phyloP scores from a whole-genome alignment of 2,888 invertebrate species.

The Subacronicta megacephala region DNA sequence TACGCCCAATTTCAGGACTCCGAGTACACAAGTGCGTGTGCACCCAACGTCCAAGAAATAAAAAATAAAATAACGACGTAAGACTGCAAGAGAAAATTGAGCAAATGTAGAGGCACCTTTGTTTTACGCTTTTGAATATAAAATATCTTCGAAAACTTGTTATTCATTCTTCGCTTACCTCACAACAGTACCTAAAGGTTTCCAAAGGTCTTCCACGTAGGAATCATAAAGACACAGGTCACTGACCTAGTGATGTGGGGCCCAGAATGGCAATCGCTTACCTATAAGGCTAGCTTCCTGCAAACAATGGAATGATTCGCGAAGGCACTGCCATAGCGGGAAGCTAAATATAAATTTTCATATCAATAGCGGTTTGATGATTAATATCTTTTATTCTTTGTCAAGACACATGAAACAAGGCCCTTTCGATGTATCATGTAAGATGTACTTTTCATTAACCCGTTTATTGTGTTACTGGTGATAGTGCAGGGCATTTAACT shows the following conservation, averaged over 20 bases:
- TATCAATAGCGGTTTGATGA: constrained; percentile 25
- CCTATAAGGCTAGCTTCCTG: constrained; percentile 78
- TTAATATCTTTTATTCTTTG: constrained; percentile 17
- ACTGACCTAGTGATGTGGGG: constrained; percentile 44
- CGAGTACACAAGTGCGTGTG: too few species aligned
- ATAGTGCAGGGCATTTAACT: too few species aligned
- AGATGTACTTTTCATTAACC: too few species aligned
- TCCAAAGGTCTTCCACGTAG: constrained; percentile 24
- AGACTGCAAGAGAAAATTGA: too few species aligned
- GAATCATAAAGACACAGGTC: constrained; percentile 45
- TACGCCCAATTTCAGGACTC: too few species aligned
- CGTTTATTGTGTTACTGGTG: too few species aligned
- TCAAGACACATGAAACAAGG: neutral
- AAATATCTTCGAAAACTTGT: neutral
- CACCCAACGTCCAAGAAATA: too few species aligned
- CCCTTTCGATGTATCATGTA: too few species aligned
- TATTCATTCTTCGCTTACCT: constrained; percentile 10
- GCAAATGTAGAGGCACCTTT: too few species aligned
- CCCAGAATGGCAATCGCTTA: constrained; percentile 54
- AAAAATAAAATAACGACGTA: too few species aligned
- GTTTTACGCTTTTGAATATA: too few species aligned
- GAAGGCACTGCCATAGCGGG: constrained; percentile 60
- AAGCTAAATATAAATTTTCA: constrained; percentile 39
- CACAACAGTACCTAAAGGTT: constrained; percentile 10
- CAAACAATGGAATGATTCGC: constrained; percentile 74